Conservation (phyloP, 1,140 invertebrate species). For the Ridgeia piscesae region DNA sequence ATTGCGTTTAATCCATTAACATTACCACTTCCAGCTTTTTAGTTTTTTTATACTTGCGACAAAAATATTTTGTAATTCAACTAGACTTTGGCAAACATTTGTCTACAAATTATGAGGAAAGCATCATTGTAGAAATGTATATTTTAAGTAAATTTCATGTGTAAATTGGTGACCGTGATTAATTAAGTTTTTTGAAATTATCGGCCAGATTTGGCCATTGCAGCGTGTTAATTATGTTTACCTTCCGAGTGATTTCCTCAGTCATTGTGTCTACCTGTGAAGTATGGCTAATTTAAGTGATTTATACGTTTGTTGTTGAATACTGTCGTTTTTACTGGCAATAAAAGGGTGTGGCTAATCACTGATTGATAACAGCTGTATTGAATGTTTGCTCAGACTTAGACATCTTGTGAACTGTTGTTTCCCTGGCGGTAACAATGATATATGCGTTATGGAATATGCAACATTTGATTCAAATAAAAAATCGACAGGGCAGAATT, state of each 20-base stretch:
- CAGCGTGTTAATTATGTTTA: background rate
- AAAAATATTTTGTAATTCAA: background rate
- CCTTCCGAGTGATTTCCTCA: background rate
- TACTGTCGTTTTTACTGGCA: background rate
- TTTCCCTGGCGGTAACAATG: background rate
- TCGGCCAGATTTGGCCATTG: background rate
- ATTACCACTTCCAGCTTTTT: background rate
- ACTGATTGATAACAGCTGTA: background rate
- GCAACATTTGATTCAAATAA: background rate
- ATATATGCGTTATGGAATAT: background rate
- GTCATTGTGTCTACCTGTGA: background rate
- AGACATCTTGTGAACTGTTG: background rate
- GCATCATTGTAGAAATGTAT: background rate
- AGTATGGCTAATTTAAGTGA: background rate
- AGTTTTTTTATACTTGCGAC: background rate
- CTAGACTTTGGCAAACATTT: background rate
- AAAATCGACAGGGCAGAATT: background rate
- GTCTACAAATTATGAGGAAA: background rate
- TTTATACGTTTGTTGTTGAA: background rate
- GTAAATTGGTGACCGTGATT: background rate
- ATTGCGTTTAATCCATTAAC: background rate
- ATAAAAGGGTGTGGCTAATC: background rate
- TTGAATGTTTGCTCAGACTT: background rate
- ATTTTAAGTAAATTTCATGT: background rate
- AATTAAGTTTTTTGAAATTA: background rate